Evolutionary conservation across 1,140 invertebrate species (phyloP).

Genomic region (Diachasmimorpha longicaudata): DNA sequence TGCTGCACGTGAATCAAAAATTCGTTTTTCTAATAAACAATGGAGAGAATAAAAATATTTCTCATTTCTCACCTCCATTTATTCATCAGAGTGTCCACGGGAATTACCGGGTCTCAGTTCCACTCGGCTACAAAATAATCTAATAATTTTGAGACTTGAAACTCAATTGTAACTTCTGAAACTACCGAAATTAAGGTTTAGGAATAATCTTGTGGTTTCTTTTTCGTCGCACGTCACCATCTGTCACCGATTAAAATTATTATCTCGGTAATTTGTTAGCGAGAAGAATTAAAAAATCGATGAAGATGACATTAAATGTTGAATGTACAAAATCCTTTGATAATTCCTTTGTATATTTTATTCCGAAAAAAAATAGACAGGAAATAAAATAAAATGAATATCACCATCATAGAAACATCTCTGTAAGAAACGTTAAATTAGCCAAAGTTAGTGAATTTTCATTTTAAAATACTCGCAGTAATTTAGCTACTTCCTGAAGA

Average conservation of each 20-base stretch:
- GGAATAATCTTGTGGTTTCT: not conserved
- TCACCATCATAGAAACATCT: not conserved
- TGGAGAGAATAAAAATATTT: not conserved
- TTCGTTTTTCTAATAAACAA: not conserved
- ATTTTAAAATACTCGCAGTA: constrained; percentile 31
- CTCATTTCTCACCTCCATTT: not conserved
- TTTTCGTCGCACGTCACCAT: not conserved
- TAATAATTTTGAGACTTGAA: too few species aligned
- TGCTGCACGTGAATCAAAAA: not conserved
- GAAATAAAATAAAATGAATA: not conserved
- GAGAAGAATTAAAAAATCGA: not conserved
- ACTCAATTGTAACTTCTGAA: too few species aligned
- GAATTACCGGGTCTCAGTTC: too few species aligned
- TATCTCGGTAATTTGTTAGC: not conserved
- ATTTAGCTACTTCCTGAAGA: constrained; percentile 12
- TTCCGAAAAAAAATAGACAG: not conserved
- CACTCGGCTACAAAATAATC: too few species aligned
- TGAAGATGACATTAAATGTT: not conserved
- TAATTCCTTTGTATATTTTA: constrained; percentile 8
- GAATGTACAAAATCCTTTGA: constrained; percentile 5
- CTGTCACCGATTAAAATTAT: not conserved
- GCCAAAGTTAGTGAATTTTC: constrained; percentile 54
- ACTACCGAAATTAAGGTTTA: not conserved
- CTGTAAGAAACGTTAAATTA: constrained; percentile 33
- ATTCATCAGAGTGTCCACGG: too few species aligned